Percentiles rank a stretch among this genome's conserved stretches.
phyloP scores from a whole-genome alignment of 2,113 vertebrate genomes.

The Anarhynchus alexandrinus region DNA sequence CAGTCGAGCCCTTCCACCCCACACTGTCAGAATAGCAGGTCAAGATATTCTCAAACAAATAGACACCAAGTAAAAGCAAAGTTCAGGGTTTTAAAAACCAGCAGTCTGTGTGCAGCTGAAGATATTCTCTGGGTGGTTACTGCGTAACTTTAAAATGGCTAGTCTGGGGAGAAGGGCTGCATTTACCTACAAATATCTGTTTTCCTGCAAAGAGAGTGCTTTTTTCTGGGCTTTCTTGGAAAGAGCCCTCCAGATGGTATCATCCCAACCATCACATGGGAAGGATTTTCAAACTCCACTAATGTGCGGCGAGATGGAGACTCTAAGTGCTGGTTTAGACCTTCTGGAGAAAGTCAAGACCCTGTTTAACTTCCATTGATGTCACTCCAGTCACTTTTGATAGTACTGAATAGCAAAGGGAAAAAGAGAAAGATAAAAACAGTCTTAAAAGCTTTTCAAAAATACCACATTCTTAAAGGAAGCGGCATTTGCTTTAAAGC shows the following conservation, averaged over 20 bases:
- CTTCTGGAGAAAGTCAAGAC: background rate
- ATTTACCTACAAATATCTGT: background rate
- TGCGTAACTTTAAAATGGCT: background rate
- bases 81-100: background rate
- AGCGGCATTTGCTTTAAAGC: background rate
- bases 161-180: background rate
- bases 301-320: background rate
- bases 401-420: background rate
- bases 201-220: background rate
- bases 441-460: slow-evolving; percentile 11
- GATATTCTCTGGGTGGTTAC: background rate
- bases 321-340: background rate
- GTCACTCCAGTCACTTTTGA: background rate
- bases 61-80: slow-evolving; percentile 20
- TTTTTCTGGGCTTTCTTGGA: background rate
- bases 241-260: background rate
- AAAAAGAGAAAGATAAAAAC: background rate
- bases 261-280: background rate
- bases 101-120: background rate
- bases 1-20: background rate
- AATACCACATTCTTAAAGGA: background rate
- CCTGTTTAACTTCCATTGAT: slow-evolving; percentile 19
- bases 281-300: background rate
- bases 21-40: background rate
- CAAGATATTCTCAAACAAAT: background rate